These are phyloP conservation scores for Pedionomus torquatus DNA, from an alignment of 2,113 vertebrate genomes.

Conservation along the genomic window DNA sequence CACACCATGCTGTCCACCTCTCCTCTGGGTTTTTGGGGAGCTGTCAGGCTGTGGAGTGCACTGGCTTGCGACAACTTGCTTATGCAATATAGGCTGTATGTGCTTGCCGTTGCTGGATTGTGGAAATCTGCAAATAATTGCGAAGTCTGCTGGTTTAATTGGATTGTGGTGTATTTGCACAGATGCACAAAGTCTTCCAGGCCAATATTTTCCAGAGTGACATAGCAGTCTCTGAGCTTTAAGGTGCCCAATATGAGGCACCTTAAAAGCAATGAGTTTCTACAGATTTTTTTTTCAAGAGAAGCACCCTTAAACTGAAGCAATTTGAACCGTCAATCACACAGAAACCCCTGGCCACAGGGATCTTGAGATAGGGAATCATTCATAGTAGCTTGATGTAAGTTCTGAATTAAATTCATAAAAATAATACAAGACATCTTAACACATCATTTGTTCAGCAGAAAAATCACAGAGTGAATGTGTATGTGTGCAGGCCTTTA, in stretches of 20 bases:
- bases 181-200: conserved; percentile 27
- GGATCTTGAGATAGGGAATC: background rate
- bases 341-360: background rate
- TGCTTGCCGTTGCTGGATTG: background rate
- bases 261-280: background rate
- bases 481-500: background rate
- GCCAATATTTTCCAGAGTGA: conserved; percentile 34
- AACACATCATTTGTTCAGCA: background rate
- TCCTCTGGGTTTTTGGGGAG: background rate
- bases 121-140: conserved; percentile 59
- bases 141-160: conserved; percentile 31
- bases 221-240: background rate
- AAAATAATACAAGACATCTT: background rate
- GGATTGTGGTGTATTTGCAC: conserved; percentile 46
- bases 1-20: background rate
- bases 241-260: background rate
- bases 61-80: rapidly evolving
- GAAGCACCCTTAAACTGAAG: background rate
- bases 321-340: background rate
- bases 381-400: background rate
- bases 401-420: background rate
- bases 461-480: background rate
- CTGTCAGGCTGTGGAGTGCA: background rate
- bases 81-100: background rate
- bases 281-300: background rate